Evolutionary conservation across 1,140 invertebrate species (phyloP).

Genomic region (Mizuhopecten yessoensis): DNA sequence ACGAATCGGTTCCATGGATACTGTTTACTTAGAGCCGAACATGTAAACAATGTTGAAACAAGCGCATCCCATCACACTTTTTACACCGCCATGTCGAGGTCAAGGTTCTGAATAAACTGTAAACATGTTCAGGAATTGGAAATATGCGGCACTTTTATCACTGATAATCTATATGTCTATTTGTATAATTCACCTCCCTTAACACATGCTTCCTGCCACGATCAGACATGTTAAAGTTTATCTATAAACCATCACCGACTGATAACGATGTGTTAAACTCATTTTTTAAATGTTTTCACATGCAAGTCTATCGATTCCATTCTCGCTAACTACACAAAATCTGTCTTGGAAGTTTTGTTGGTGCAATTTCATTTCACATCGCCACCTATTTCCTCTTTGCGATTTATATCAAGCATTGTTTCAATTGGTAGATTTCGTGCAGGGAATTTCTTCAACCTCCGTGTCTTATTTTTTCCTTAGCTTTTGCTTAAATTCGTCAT

Average conservation of each 20-base stretch:
- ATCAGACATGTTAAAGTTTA: no score
- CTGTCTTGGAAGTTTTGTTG: background rate
- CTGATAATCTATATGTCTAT: background rate
- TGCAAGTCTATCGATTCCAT: background rate
- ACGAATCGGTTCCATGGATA: background rate
- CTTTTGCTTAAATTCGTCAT: background rate
- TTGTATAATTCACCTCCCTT: background rate
- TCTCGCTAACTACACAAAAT: background rate
- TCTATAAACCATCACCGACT: background rate
- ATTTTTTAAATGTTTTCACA: background rate
- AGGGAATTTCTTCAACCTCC: background rate
- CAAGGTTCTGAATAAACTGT: background rate
- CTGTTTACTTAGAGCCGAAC: background rate
- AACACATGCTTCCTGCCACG: background rate
- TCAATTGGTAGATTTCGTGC: background rate
- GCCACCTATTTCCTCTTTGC: background rate
- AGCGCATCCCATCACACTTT: background rate
- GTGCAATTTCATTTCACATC: background rate
- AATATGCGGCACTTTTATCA: background rate
- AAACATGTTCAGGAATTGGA: background rate
- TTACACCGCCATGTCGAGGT: background rate
- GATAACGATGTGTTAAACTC: background rate
- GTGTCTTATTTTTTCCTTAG: background rate
- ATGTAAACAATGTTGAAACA: background rate
- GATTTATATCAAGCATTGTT: background rate